Evolutionary conservation across 1,140 invertebrate genomes (phyloP).

Genomic region (Nasonia vitripennis): DNA sequence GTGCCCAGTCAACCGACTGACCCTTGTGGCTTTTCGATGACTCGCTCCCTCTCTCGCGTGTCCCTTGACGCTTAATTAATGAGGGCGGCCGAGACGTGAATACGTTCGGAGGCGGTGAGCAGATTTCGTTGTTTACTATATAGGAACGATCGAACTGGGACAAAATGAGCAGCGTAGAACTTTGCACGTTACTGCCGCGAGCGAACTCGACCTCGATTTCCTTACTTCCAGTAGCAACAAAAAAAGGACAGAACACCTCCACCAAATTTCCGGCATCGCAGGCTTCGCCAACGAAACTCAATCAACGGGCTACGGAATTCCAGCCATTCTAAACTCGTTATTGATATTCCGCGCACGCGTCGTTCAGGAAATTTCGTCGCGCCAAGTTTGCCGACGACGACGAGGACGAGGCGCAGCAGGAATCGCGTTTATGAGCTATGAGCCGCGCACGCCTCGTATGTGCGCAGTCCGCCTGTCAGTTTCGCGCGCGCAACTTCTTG

Average conservation of each 20-base stretch:
- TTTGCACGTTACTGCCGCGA: neutral
- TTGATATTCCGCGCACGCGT: conserved; percentile 31
- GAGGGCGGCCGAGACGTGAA: neutral
- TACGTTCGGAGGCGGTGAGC: neutral
- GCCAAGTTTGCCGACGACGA: conserved; percentile 2
- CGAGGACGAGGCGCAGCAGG: neutral
- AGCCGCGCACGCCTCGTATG: neutral
- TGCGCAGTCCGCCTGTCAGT: neutral
- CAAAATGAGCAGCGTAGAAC: too few relatives aligned
- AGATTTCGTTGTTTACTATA: too few relatives aligned
- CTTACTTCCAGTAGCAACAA: neutral
- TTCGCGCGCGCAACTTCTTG: conserved; percentile 15
- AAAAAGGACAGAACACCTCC: neutral
- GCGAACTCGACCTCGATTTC: neutral
- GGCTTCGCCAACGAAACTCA: neutral
- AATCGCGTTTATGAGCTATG: conserved; percentile 17
- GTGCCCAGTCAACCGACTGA: neutral
- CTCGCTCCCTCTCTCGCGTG: neutral
- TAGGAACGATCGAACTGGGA: too few relatives aligned
- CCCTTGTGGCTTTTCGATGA: conserved; percentile 43
- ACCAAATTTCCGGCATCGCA: neutral
- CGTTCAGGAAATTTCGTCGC: conserved; percentile 35
- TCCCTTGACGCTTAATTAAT: conserved; percentile 40
- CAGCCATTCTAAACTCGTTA: conserved; percentile 4
- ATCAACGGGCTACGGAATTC: neutral